Percentiles rank a stretch among this genome's conserved stretches.
Conservation (phyloP, 2,113 vertebrate species). For the Pelmatolapia mariae region DNA sequence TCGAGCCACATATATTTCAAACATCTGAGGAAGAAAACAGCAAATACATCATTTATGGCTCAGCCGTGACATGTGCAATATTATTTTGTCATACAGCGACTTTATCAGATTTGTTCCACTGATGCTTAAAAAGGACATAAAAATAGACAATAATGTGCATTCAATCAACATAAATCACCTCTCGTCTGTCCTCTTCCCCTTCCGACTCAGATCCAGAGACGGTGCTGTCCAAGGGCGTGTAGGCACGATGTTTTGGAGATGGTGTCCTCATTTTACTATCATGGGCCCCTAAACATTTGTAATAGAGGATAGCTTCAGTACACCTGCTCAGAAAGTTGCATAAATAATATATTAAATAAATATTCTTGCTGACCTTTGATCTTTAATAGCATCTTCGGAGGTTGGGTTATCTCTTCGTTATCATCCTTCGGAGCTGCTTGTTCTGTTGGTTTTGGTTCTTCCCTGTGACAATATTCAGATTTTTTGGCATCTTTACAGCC, state of each 20-base stretch:
- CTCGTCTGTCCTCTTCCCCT: constrained; percentile 60
- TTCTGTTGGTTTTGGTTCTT: constrained; percentile 70
- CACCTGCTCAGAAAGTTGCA: not conserved
- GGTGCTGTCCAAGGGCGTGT: constrained; percentile 52
- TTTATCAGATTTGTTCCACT: not conserved
- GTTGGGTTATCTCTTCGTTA: constrained; percentile 73
- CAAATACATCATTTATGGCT: not conserved
- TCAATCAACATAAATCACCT: constrained; percentile 31
- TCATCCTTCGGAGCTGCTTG: constrained; percentile 74
- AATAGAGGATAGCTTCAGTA: not conserved
- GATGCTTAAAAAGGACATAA: not conserved
- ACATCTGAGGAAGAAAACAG: constrained; percentile 73
- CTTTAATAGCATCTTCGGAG: constrained; percentile 77
- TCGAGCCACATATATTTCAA: constrained; percentile 90
- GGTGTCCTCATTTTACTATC: constrained; percentile 46
- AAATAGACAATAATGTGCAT: not conserved
- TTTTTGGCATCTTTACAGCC: not conserved
- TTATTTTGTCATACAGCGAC: not conserved
- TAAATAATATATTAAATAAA: not conserved
- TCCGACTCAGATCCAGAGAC: constrained; percentile 70
- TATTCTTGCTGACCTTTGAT: constrained; percentile 81
- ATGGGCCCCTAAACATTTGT: constrained; percentile 1
- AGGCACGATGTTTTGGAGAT: constrained; percentile 62
- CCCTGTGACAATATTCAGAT: constrained; percentile 52
- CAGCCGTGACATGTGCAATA: no score